A percentile compares a stretch with the other conserved stretches of the same genome.
Evolutionary conservation across 1,140 invertebrate species (phyloP).

Genomic region (Camponotus vicinus): DNA sequence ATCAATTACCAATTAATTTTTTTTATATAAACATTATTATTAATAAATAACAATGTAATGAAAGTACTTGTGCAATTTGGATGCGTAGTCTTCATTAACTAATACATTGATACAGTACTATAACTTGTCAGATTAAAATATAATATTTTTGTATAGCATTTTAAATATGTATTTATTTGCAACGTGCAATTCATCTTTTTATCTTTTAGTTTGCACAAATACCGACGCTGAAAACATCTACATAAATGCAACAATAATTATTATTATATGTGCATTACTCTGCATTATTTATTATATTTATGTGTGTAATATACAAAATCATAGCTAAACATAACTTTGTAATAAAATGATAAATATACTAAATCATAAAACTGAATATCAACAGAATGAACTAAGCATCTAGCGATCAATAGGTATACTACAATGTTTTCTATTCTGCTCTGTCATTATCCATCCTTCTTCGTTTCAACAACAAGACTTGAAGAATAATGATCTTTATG

Average conservation of each 20-base stretch:
- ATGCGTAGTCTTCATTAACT: conserved; percentile 22
- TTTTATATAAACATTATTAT: neutral
- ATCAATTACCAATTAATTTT: neutral
- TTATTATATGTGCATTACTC: too few relatives aligned
- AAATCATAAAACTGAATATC: neutral
- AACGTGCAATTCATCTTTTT: conserved; percentile 24
- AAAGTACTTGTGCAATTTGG: neutral
- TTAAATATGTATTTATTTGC: conserved; percentile 58
- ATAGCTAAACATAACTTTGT: too few relatives aligned
- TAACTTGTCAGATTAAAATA: conserved; percentile 62
- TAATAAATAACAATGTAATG: conserved; percentile 1
- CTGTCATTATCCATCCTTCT: neutral
- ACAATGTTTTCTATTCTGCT: neutral
- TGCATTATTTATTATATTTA: neutral
- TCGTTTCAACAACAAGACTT: neutral
- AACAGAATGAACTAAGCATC: neutral
- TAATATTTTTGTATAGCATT: too few relatives aligned
- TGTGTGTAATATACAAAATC: neutral
- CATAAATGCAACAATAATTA: neutral
- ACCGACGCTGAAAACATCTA: conserved; percentile 1
- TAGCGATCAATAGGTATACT: neutral
- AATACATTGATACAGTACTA: neutral
- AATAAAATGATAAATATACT: too few relatives aligned
- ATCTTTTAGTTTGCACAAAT: neutral
- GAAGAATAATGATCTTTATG: neutral